phyloP scores from a whole-genome alignment of 2,113 vertebrate species.

The Carlito syrichta region DNA sequence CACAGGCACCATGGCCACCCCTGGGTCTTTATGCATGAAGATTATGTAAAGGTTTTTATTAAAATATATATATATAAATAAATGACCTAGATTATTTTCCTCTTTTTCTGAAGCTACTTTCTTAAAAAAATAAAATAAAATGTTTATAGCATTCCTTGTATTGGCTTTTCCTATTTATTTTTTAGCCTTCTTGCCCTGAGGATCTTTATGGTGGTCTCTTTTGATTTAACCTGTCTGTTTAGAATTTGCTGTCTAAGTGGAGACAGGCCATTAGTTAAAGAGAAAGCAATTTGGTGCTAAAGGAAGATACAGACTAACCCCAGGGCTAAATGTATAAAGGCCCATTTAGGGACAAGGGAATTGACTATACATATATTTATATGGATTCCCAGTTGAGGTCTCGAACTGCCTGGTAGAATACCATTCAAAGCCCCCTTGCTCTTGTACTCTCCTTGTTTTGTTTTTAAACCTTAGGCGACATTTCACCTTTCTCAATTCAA shows the following conservation, averaged over 20 bases:
- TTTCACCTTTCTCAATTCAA: background rate
- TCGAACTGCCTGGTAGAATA: background rate
- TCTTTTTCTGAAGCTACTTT: conserved; percentile 85
- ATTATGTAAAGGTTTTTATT: conserved; percentile 86
- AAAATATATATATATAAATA: conserved; percentile 79
- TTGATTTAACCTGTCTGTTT: background rate
- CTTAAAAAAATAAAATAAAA: conserved; percentile 80
- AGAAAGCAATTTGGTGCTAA: background rate
- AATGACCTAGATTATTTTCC: conserved; percentile 86
- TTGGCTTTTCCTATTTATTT: conserved; percentile 58
- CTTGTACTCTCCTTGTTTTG: background rate
- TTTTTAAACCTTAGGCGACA: background rate
- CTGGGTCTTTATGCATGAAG: conserved; percentile 79
- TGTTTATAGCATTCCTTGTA: conserved; percentile 80
- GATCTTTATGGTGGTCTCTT: background rate
- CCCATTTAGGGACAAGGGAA: background rate
- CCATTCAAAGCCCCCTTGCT: background rate
- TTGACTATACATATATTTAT: background rate
- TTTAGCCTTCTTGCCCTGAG: background rate
- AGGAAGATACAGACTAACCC: background rate
- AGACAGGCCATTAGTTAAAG: background rate
- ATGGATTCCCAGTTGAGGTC: background rate
- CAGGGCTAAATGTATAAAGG: background rate
- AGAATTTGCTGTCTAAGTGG: background rate
- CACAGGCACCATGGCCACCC: background rate